A percentile compares a stretch with the other conserved stretches of the same genome.
These are phyloP conservation scores for Catharus ustulatus DNA, from an alignment of 2,797 vertebrate species.

Conservation along the genomic window DNA sequence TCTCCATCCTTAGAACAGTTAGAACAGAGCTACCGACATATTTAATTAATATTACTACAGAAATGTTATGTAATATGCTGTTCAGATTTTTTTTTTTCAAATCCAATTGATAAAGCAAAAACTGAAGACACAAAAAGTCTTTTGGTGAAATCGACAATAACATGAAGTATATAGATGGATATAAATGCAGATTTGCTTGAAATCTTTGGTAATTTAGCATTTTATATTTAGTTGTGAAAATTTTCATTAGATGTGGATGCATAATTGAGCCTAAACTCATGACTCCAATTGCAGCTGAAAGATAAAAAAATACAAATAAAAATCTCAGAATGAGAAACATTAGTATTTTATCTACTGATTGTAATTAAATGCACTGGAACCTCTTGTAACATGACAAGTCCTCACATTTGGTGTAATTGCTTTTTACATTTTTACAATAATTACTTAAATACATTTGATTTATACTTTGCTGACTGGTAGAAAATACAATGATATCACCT, in stretches of 20 bases:
- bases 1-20: background rate
- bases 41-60: background rate
- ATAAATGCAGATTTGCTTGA: background rate
- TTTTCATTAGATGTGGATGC: background rate
- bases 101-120: background rate
- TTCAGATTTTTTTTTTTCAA: background rate
- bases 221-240: background rate
- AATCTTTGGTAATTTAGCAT: background rate
- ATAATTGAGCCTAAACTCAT: background rate
- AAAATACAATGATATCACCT: background rate
- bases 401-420: background rate
- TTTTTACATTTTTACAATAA: background rate
- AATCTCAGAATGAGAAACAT: background rate
- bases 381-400: background rate
- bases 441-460: background rate
- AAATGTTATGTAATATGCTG: background rate
- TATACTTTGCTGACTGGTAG: background rate
- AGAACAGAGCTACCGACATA: background rate
- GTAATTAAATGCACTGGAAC: background rate
- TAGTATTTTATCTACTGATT: background rate
- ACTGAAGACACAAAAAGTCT: background rate
- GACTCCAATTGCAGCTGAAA: background rate
- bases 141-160: background rate
- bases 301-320: background rate
- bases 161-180: accelerated